Evolutionary conservation across 2,888 invertebrate genomes (phyloP).

Genomic region (Xestia ashworthii): DNA sequence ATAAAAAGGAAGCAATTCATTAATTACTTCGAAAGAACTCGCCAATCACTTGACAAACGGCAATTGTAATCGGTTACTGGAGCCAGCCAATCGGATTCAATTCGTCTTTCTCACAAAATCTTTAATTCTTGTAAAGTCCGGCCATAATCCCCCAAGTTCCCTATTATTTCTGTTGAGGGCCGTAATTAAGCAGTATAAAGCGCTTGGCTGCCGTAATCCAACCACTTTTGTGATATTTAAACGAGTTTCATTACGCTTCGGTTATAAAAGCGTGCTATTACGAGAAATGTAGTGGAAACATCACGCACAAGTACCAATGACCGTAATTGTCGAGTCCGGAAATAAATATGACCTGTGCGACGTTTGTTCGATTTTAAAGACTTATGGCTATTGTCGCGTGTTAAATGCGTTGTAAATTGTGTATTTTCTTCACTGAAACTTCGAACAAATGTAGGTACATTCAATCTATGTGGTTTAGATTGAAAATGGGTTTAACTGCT

Average conservation of each 20-base stretch:
- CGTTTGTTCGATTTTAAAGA: slow-evolving; percentile 70
- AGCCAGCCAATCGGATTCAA: slow-evolving; percentile 48
- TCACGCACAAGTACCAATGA: slow-evolving; percentile 86
- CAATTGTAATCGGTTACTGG: slow-evolving; percentile 54
- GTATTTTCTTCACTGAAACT: slow-evolving; percentile 35
- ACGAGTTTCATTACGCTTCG: slow-evolving; percentile 89
- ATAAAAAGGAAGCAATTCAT: slow-evolving; percentile 51
- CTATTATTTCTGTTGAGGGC: slow-evolving; percentile 88
- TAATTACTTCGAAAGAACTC: slow-evolving; percentile 44
- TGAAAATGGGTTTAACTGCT: slow-evolving; percentile 18
- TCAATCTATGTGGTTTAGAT: slow-evolving; percentile 15
- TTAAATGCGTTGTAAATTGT: slow-evolving; percentile 41
- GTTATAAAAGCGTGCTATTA: slow-evolving; percentile 88
- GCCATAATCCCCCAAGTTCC: slow-evolving; percentile 86
- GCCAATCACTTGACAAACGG: slow-evolving; percentile 56
- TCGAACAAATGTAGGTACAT: slow-evolving; percentile 5
- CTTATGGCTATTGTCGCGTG: slow-evolving; percentile 24
- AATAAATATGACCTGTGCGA: slow-evolving; percentile 76
- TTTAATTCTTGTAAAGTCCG: slow-evolving; percentile 82
- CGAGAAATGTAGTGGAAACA: slow-evolving; percentile 89
- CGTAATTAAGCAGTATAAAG: slow-evolving; percentile 89
- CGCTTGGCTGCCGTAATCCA: slow-evolving; percentile 86
- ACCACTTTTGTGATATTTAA: slow-evolving; percentile 90
- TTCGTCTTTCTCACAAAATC: slow-evolving; percentile 70
- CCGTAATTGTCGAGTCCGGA: slow-evolving; percentile 83